These are phyloP conservation scores for Drosophila auraria DNA, from an alignment of 1,140 invertebrate genomes.

Conservation along the genomic window DNA sequence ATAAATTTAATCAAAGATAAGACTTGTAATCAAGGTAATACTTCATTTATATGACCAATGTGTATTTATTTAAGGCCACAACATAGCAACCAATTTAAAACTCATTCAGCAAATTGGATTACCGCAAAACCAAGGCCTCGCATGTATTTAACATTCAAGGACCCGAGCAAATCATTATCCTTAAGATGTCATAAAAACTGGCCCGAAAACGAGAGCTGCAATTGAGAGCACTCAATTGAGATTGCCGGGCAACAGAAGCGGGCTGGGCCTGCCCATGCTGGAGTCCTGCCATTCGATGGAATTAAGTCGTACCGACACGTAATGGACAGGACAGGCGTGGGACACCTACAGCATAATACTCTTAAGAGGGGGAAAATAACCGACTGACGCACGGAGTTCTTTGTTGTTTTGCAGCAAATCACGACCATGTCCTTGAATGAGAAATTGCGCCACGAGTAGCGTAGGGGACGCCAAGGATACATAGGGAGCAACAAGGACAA, in stretches of 20 bases:
- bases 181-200: constrained; percentile 10
- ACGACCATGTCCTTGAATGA: constrained; percentile 67
- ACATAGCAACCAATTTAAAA: background rate
- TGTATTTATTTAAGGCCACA: background rate
- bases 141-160: constrained; percentile 7
- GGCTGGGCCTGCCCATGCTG: background rate
- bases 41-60: background rate
- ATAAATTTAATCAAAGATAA: background rate
- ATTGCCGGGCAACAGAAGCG: constrained; percentile 24
- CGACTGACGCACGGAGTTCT: constrained; percentile 59
- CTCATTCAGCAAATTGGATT: constrained; percentile 4
- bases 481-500: constrained; percentile 48
- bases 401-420: constrained; percentile 53
- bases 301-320: constrained; percentile 24
- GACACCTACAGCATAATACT: constrained; percentile 4
- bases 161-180: constrained; percentile 1
- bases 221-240: constrained; percentile 13
- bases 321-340: constrained; percentile 22
- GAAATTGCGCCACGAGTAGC: constrained; percentile 61
- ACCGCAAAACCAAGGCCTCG: background rate
- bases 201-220: background rate
- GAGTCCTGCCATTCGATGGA: constrained; percentile 13
- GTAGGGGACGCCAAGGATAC: constrained; percentile 44
- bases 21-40: background rate
- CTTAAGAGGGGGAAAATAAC: constrained; percentile 38